phyloP scores from a whole-genome alignment of 2,797 vertebrate species.

The Pygocentrus nattereri region DNA sequence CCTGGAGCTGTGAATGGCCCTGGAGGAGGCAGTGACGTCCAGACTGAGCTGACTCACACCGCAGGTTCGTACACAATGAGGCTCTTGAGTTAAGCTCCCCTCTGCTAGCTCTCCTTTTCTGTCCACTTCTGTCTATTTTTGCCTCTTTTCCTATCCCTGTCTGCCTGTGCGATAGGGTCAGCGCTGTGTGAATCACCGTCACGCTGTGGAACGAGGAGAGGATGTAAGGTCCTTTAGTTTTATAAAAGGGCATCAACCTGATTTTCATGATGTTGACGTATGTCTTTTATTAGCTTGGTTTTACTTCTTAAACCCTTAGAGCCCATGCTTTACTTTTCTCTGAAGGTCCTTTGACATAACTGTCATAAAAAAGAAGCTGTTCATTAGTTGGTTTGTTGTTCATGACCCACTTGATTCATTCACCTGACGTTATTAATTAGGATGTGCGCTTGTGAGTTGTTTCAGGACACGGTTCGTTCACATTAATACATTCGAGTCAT shows the following conservation, averaged over 20 bases:
- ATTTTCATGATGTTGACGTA: background rate
- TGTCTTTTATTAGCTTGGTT: constrained; percentile 7
- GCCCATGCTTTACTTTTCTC: background rate
- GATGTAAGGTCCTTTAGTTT: constrained; percentile 25
- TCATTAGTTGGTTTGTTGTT: too few species aligned
- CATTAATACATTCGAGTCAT: too few species aligned
- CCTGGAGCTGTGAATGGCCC: constrained; percentile 43
- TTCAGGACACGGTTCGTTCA: too few species aligned
- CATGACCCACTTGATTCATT: too few species aligned
- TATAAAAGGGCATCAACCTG: constrained; percentile 16
- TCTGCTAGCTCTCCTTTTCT: constrained; percentile 33
- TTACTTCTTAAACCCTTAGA: background rate
- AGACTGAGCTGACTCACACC: constrained; percentile 52
- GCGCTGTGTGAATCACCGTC: constrained; percentile 34
- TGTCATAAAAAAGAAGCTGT: too few species aligned
- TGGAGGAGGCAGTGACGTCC: constrained; percentile 57
- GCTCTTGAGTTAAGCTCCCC: constrained; percentile 51
- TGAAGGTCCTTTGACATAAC: too few species aligned
- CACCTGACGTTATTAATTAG: too few species aligned
- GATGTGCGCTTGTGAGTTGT: too few species aligned
- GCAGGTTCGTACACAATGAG: constrained; percentile 23
- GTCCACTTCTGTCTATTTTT: constrained; percentile 43
- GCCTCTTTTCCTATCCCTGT: constrained; percentile 12
- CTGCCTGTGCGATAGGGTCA: constrained; percentile 10
- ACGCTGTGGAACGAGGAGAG: constrained; percentile 19